phyloP scores from a whole-genome alignment of 1,140 invertebrate species.

The Conopomorpha cramerella region DNA sequence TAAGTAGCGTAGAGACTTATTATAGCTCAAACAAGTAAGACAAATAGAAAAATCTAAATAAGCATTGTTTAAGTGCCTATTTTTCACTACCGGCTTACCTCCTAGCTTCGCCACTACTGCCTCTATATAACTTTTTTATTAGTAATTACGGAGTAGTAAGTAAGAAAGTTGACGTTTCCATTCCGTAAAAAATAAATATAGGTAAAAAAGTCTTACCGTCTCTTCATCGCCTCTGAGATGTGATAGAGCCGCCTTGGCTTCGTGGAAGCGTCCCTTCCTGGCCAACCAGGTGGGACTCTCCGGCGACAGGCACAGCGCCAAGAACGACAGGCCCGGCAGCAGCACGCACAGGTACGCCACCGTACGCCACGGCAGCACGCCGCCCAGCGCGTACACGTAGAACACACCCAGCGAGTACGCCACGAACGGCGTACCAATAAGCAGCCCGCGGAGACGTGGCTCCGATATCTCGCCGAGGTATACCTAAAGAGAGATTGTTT shows the following conservation, averaged over 20 bases:
- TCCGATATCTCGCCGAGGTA: conserved; percentile 75
- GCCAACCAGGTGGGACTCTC: conserved; percentile 77
- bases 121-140: too few relatives aligned
- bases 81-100: too few relatives aligned
- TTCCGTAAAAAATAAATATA: neutral
- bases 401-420: conserved; percentile 75
- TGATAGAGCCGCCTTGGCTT: conserved; percentile 66
- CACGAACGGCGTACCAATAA: conserved; percentile 68
- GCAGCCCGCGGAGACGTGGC: conserved; percentile 67
- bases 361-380: conserved; percentile 64
- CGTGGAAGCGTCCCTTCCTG: conserved; percentile 62
- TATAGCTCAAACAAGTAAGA: too few relatives aligned
- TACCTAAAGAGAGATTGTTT: conserved; percentile 58
- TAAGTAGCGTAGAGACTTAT: too few relatives aligned
- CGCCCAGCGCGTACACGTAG: conserved; percentile 70
- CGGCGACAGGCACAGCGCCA: conserved; percentile 66
- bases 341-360: conserved; percentile 67
- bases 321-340: conserved; percentile 62
- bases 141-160: too few relatives aligned
- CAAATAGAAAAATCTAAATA: too few relatives aligned
- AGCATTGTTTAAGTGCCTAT: too few relatives aligned
- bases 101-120: too few relatives aligned
- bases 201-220: conserved; percentile 31
- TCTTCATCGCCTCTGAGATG: conserved; percentile 69
- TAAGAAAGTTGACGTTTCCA: too few relatives aligned